Base-by-base conservation (phyloP, 2,113 vertebrate genomes). In the Bucco capensis region DNA sequence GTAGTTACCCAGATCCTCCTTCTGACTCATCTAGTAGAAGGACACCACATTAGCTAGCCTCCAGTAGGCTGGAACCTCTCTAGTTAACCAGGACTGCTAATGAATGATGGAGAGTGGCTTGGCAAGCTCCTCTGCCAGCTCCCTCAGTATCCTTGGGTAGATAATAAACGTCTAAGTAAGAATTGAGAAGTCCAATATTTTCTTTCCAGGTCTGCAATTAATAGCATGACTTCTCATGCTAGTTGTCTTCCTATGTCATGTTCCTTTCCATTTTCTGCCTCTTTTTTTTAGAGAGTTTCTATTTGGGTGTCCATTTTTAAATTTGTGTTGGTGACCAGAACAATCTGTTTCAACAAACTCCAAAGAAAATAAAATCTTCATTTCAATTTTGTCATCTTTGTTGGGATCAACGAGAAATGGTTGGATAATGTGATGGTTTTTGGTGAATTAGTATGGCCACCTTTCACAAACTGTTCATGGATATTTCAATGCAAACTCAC, bases 391-490 rank as follows among this genome's bases (percentile, higher is more conserved):
- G 4, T 60, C 1, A 27, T 83, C 6, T 69, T 69, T 57, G 11
- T 2, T 65, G 9, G 2, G 1, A 49, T 86, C 19, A 72, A 3
- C 2, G 19, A 70, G 27, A 80, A 90, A 66, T 37, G 19, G 25
- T 16, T 76, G 19, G 1, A 65, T 73, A 80, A 73, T 14, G 8
- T 17, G 13, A 33, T 37, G 1, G 0, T 0, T 35, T n/a, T 80
- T 61, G 60, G 18, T 73, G 17, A 57, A 44, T 79, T 82, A 51
- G 8, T 82, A 69, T 2, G 2, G 24, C 4, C 65, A 11, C 57
- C 5, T 53, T 80, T 83, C 81, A 17, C 74, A 86, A 65, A 33
- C 5, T 14, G 2, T 42, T 74, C 5, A 47, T 16, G 16, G 23
- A 67, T 3, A 47, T 75, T 58, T 84, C 42, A 22, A 2, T n/a